Base-by-base conservation (phyloP, 2,113 vertebrate genomes). In the Anarrhichthys ocellatus region DNA sequence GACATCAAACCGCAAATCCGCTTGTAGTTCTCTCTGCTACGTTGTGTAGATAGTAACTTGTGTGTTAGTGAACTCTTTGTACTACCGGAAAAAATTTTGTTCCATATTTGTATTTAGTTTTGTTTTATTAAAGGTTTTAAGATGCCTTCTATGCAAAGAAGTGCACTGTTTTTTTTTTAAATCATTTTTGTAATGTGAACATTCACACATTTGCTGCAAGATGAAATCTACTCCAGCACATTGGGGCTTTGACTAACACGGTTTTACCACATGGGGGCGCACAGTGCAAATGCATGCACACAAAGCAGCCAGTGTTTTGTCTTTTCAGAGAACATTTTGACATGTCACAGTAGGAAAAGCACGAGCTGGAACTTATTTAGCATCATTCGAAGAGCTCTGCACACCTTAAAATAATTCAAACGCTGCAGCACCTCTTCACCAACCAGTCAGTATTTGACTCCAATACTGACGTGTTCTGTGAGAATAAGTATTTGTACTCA, bases 51-150 rank as follows among this genome's bases (percentile, higher is more conserved):
- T 87, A 73, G 88, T 86, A 75, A 86, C 63, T 68, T 15, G 73
- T 73, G 85, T 86, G 81, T 87, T 73, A 52, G 73, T 87, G 64
- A 87, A 83, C 44, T 89, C 74, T 90, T 90, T 91, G 88, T 90
- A 88, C 88, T 76, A 78, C 44, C n/a, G 77, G 80, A 81, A 72
- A 73, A 8, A n/a, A n/a, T 61, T 74, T 80, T 81, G 81, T 89
- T 88, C 59, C 84, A 83, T 78, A 87, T 87, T 91, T 91, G 88
- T 85, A 82, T 88, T 88, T 65, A n/a, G 22, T 83, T 87, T 82
- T 84, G 84, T 68, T 83, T 90, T 83, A 89, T 80, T 91, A 91
- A 91, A 91, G 73, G 69, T 91, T 86, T 81, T 42, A 87, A 65
- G 81, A 86, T 74, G 78, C 76, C 86, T 74, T 88, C 71, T 71